Evolutionary conservation across 2,888 invertebrate genomes (phyloP).

Genomic region (Ceramica pisi): DNA sequence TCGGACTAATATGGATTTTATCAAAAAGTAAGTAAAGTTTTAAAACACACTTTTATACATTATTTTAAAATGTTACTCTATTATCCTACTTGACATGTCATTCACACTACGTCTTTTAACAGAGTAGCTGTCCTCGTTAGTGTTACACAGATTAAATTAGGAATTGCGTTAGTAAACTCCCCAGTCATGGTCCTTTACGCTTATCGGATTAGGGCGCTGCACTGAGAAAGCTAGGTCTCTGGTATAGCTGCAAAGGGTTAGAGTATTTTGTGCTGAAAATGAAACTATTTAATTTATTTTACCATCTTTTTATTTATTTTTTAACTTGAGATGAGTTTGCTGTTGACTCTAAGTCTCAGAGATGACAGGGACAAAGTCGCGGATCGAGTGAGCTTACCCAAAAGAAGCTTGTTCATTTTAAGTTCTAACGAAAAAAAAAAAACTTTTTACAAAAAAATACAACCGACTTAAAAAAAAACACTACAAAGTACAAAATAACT

Average conservation of each 20-base stretch:
- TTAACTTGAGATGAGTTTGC: too few relatives aligned
- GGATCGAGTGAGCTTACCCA: too few relatives aligned
- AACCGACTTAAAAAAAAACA: too few relatives aligned
- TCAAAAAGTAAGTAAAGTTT: not conserved
- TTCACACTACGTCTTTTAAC: not conserved
- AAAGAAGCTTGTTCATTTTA: too few relatives aligned
- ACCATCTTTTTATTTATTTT: too few relatives aligned
- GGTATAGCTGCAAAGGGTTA: not conserved
- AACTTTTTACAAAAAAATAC: too few relatives aligned
- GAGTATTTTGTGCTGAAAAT: not conserved
- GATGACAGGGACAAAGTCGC: too few relatives aligned
- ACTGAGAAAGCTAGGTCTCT: not conserved
- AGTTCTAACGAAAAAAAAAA: too few relatives aligned
- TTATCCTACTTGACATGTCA: not conserved
- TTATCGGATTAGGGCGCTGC: slow-evolving; percentile 20
- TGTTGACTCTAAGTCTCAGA: too few relatives aligned
- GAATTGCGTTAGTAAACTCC: slow-evolving; percentile 18
- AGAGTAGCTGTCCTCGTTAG: slow-evolving; percentile 16
- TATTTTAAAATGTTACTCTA: not conserved
- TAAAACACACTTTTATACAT: not conserved
- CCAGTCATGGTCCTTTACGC: slow-evolving; percentile 4
- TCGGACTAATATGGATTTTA: too few relatives aligned
- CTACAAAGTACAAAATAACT: too few relatives aligned
- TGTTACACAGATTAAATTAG: slow-evolving; percentile 29
- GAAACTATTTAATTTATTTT: too few relatives aligned